Conservation (phyloP, 30 jellyfish, hydroid and myxozoan genomes). For the Aurelia sp. region DNA sequence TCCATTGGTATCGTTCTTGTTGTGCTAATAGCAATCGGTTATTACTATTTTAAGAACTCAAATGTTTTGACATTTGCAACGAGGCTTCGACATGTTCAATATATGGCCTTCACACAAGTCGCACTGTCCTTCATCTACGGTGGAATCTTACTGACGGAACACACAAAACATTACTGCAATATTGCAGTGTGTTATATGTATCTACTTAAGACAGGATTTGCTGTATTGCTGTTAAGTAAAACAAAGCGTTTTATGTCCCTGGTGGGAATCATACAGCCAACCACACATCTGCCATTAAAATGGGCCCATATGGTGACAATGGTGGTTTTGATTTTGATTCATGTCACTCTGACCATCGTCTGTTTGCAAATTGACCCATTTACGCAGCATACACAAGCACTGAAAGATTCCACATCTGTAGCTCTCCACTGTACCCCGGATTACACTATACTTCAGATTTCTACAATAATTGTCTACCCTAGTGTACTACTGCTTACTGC, state of each 20-base stretch:
- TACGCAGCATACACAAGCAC: neutral
- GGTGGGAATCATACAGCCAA: constrained; percentile 4
- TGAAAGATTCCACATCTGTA: constrained; percentile 8
- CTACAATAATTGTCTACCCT: constrained; percentile 59
- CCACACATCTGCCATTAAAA: constrained; percentile 6
- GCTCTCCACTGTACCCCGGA: constrained; percentile 51
- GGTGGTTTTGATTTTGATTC: constrained; percentile 38
- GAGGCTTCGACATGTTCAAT: constrained; percentile 17
- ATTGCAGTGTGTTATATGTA: constrained; percentile 29
- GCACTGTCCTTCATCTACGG: constrained; percentile 44
- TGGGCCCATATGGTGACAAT: constrained; percentile 40
- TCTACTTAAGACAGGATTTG: constrained; percentile 42
- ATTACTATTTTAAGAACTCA: constrained; percentile 2
- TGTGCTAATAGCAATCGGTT: constrained; percentile 26
- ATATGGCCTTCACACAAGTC: constrained; percentile 24
- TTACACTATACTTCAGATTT: constrained; percentile 30
- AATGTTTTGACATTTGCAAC: neutral
- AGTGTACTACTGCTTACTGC: constrained; percentile 38
- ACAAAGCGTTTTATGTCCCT: constrained; percentile 49
- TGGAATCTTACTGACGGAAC: constrained; percentile 4
- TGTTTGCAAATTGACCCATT: constrained; percentile 46
- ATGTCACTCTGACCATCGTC: constrained; percentile 16
- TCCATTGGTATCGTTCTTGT: constrained; percentile 43
- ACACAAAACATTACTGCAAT: constrained; percentile 31
- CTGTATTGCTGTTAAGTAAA: constrained; percentile 46